Conservation (phyloP, 2,797 vertebrate species). For the Taenioides sp. region DNA sequence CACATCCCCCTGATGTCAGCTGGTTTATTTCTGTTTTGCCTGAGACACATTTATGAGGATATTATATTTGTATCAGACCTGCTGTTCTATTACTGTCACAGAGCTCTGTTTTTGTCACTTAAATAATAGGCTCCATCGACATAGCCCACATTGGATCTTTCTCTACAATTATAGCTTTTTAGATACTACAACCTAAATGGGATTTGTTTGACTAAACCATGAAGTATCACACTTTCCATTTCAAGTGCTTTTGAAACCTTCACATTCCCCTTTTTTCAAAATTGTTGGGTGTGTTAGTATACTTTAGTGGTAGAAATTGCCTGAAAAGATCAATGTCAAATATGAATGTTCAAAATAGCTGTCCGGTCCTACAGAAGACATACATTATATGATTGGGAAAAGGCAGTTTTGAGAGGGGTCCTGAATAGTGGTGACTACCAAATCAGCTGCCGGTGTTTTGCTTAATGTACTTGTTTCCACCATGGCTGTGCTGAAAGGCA, state of each 20-base stretch:
- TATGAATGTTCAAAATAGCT: no score
- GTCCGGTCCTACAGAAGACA: no score
- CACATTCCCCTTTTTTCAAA: neutral
- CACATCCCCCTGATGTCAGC: neutral
- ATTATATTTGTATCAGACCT: neutral
- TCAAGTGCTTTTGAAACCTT: neutral
- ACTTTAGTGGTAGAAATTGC: neutral
- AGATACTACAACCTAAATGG: neutral
- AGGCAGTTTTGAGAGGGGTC: conserved; percentile 5
- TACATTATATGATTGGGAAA: neutral
- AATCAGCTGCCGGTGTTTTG: conserved; percentile 21
- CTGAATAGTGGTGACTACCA: no score
- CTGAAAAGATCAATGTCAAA: no score
- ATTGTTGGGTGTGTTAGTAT: neutral
- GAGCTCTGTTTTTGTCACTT: neutral
- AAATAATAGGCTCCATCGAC: neutral
- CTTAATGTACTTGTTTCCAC: conserved; percentile 29
- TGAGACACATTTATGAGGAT: neutral
- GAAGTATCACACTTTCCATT: neutral
- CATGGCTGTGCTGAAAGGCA: conserved; percentile 31
- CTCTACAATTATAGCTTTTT: neutral
- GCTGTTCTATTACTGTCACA: neutral
- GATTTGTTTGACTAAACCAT: neutral
- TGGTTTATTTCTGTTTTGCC: conserved; percentile 1
- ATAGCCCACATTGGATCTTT: neutral